Percentiles rank a stretch among this genome's conserved stretches.
Evolutionary conservation across 2,888 invertebrate species (phyloP).

Genomic region (Coelopa pilipes): DNA sequence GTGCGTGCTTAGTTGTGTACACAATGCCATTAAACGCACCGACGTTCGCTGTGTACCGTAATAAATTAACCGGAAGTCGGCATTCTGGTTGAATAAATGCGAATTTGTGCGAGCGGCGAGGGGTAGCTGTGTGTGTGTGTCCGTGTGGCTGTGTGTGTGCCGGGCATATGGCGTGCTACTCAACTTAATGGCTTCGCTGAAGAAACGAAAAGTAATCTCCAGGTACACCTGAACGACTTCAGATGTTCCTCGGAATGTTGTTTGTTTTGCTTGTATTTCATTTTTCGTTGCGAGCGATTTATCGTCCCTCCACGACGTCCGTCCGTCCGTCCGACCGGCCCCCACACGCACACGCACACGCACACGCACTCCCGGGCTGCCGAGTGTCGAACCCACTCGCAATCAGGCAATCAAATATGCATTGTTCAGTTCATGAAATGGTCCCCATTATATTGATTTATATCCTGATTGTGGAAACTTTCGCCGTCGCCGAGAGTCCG

Average conservation of each 20-base stretch:
- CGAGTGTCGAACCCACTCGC: conserved; percentile 16
- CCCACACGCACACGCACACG: neutral
- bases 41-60: conserved; percentile 28
- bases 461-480: conserved; percentile 19
- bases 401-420: conserved; percentile 28
- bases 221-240: conserved; percentile 33
- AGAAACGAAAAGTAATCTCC: conserved; percentile 31
- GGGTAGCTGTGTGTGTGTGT: conserved; percentile 13
- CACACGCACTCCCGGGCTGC: neutral
- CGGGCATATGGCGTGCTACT: conserved; percentile 27
- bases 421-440: conserved; percentile 24
- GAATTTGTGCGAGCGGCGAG: neutral
- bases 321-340: neutral
- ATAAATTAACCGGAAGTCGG: conserved; percentile 40
- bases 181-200: conserved; percentile 27
- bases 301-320: conserved; percentile 6
- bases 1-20: conserved; percentile 7
- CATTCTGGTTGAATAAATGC: conserved; percentile 34
- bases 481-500: neutral
- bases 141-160: neutral
- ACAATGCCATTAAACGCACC: conserved; percentile 25
- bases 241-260: conserved; percentile 12
- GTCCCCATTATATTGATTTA: conserved; percentile 25
- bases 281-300: conserved; percentile 13
- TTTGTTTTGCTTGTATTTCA: conserved; percentile 17